Percentiles rank a stretch among this genome's conserved stretches.
Evolutionary conservation across 2,888 invertebrate species (phyloP).

Genomic region (Chironomus tentans): DNA sequence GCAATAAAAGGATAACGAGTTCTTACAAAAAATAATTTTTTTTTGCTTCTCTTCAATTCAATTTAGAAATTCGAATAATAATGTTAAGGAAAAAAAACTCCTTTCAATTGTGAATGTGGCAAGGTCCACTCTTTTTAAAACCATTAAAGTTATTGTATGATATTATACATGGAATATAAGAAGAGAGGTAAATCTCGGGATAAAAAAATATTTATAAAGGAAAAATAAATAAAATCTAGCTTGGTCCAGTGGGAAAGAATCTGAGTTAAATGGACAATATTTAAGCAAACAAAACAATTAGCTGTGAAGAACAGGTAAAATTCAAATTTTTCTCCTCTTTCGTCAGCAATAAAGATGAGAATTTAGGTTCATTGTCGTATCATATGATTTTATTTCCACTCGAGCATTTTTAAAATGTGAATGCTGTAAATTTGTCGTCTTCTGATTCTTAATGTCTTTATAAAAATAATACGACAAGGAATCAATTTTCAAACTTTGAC

Average conservation of each 20-base stretch:
- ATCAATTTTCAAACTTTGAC: too few relatives aligned
- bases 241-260: slow-evolving; percentile 15
- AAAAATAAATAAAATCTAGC: background rate
- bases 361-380: too few relatives aligned
- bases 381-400: too few relatives aligned
- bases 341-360: background rate
- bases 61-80: slow-evolving; percentile 7
- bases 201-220: background rate
- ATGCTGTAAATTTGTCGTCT: too few relatives aligned
- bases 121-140: slow-evolving; percentile 10
- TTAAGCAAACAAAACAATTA: slow-evolving; percentile 4
- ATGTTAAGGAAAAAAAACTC: background rate
- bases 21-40: background rate
- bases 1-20: slow-evolving; percentile 16
- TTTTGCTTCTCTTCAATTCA: background rate
- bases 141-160: background rate
- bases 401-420: too few relatives aligned
- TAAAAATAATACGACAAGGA: too few relatives aligned
- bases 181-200: background rate
- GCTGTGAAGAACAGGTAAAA: slow-evolving; percentile 13
- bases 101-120: slow-evolving; percentile 9
- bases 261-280: slow-evolving; percentile 14
- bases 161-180: background rate
- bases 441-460: too few relatives aligned
- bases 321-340: background rate